phyloP scores from a whole-genome alignment of 2,113 vertebrate species.

The Xiphophorus couchianus region DNA sequence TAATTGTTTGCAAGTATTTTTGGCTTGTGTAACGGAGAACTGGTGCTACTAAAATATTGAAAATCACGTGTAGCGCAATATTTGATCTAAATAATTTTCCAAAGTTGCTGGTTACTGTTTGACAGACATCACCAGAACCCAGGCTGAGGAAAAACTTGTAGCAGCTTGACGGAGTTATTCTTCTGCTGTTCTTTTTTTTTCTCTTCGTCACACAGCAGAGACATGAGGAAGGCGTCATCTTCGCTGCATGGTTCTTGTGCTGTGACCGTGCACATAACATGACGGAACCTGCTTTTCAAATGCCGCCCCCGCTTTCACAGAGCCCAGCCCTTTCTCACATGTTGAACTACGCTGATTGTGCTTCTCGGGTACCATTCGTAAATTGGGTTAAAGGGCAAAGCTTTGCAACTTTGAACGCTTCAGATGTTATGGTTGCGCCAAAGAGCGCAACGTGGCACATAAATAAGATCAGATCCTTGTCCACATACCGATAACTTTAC shows the following conservation, averaged over 20 bases:
- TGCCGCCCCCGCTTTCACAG: slow-evolving; percentile 27
- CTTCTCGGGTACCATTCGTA: neutral
- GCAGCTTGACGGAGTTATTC: neutral
- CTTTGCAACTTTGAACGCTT: slow-evolving; percentile 41
- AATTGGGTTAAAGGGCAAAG: slow-evolving; percentile 53
- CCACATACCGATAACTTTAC: neutral
- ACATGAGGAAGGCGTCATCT: neutral
- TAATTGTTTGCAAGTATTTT: neutral
- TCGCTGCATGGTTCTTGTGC: neutral
- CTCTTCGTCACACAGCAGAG: neutral
- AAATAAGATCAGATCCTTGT: neutral
- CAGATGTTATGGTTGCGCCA: neutral
- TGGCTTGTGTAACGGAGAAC: no score
- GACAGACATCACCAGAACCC: neutral
- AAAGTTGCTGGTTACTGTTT: neutral
- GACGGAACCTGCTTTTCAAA: slow-evolving; percentile 47
- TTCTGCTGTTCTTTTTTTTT: neutral
- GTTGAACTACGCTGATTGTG: neutral
- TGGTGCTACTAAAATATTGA: no score
- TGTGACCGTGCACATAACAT: slow-evolving; percentile 36
- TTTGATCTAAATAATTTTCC: neutral
- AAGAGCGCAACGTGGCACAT: slow-evolving; percentile 22
- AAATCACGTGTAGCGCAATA: no score
- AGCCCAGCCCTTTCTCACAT: slow-evolving; percentile 14
- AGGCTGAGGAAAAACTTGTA: slow-evolving; percentile 7